A percentile compares a stretch with the other conserved stretches of the same genome.
These are phyloP conservation scores for Alcis repandata DNA, from an alignment of 2,888 invertebrate genomes.

Conservation along the genomic window DNA sequence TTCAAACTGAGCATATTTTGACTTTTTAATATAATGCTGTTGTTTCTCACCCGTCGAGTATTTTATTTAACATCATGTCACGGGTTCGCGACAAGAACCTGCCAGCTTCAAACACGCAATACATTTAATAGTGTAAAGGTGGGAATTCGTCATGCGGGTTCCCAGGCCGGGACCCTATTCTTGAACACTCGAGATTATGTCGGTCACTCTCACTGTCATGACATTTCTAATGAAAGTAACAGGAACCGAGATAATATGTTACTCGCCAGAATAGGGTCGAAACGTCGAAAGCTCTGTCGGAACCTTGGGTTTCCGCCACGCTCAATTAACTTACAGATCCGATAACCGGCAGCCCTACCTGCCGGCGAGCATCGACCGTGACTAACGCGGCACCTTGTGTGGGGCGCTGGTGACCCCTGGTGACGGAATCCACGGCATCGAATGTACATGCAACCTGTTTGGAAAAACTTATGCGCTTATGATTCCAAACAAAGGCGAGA, in stretches of 20 bases:
- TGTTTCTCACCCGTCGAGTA: too few relatives aligned
- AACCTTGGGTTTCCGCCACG: conserved; percentile 12
- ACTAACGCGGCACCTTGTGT: conserved; percentile 22
- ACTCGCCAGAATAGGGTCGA: too few relatives aligned
- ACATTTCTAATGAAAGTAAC: too few relatives aligned
- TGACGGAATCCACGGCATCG: background rate
- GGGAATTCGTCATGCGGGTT: conserved; percentile 18
- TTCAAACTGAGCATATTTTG: background rate
- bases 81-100: background rate
- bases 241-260: too few relatives aligned
- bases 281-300: conserved; percentile 2
- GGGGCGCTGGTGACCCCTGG: conserved; percentile 2
- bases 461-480: background rate
- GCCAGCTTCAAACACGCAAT: conserved; percentile 4
- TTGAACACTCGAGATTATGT: too few relatives aligned
- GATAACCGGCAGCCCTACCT: conserved; percentile 24
- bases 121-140: conserved; percentile 1
- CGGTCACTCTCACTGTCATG: too few relatives aligned
- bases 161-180: too few relatives aligned
- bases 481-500: background rate
- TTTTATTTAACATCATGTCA: too few relatives aligned
- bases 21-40: background rate
- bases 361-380: conserved; percentile 10
- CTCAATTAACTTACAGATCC: conserved; percentile 30
- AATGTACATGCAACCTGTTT: background rate